These are phyloP conservation scores for Ectropis grisescens DNA, from an alignment of 1,140 invertebrate genomes.

Conservation along the genomic window DNA sequence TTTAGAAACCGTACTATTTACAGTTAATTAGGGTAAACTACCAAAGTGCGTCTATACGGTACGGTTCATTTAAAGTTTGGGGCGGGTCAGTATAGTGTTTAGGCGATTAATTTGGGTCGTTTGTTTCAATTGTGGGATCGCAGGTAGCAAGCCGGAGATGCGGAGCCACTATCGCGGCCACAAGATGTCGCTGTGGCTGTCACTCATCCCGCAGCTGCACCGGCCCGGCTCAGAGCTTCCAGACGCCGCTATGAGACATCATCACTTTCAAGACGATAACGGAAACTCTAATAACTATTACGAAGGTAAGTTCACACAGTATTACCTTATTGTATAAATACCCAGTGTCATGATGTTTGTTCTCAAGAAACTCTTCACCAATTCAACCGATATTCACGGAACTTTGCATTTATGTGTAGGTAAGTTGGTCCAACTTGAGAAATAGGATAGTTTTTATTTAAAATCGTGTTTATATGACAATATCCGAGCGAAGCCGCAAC, in stretches of 20 bases:
- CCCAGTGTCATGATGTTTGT: too few relatives aligned
- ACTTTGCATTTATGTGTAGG: too few relatives aligned
- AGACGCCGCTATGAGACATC: slow-evolving; percentile 79
- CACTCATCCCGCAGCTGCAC: slow-evolving; percentile 90
- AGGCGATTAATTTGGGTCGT: slow-evolving; percentile 9
- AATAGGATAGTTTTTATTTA: too few relatives aligned
- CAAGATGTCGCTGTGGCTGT: slow-evolving; percentile 93
- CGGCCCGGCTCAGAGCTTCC: slow-evolving; percentile 76
- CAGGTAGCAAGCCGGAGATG: slow-evolving; percentile 82
- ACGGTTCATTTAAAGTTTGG: slow-evolving; percentile 20
- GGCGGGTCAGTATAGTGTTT: slow-evolving; percentile 8
- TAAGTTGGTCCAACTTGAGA: too few relatives aligned
- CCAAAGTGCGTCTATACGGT: too few relatives aligned
- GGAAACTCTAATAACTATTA: slow-evolving; percentile 58
- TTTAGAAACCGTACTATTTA: too few relatives aligned
- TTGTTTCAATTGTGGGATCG: slow-evolving; percentile 18
- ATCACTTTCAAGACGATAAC: slow-evolving; percentile 79
- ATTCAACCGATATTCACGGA: too few relatives aligned
- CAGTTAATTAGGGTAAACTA: too few relatives aligned
- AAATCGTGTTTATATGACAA: too few relatives aligned
- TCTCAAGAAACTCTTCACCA: too few relatives aligned
- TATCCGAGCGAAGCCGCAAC: too few relatives aligned
- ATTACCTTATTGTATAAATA: too few relatives aligned
- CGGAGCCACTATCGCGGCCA: slow-evolving; percentile 89
- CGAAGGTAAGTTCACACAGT: slow-evolving; percentile 31